Evolutionary conservation across 2,113 vertebrate species (phyloP).

Genomic region (Alectura lathami): DNA sequence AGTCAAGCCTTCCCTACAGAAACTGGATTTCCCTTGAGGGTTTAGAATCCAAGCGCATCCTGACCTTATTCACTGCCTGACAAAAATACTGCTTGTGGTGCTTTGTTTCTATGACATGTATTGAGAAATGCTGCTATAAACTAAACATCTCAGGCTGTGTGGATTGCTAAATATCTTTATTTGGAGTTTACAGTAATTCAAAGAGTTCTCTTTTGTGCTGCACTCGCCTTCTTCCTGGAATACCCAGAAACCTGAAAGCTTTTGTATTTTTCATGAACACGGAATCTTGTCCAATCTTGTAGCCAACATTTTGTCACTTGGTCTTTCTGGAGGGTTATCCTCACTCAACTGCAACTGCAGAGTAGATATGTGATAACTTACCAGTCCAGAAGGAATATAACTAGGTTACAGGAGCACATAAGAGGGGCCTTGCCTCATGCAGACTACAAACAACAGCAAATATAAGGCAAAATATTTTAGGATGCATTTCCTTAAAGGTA

Average conservation of each 20-base stretch:
- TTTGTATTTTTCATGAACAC: neutral
- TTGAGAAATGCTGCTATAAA: neutral
- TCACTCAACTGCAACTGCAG: neutral
- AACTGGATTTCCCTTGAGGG: conserved; percentile 7
- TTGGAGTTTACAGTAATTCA: neutral
- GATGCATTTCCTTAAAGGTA: neutral
- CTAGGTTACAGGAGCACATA: neutral
- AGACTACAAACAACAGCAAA: neutral
- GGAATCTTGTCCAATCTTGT: neutral
- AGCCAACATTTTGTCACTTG: neutral
- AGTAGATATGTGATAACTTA: neutral
- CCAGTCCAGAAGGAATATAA: neutral
- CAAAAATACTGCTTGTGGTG: conserved; percentile 4
- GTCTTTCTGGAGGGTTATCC: neutral
- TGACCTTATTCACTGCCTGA: conserved; percentile 17
- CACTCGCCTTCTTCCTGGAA: neutral
- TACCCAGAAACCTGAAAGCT: neutral
- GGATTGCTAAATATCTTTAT: neutral
- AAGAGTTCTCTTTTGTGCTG: neutral
- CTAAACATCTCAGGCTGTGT: neutral
- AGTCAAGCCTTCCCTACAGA: neutral
- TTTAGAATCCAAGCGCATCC: neutral
- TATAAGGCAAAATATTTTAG: neutral
- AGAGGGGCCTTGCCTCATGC: neutral
- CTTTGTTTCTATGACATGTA: neutral